These are phyloP conservation scores for Eupithecia insigniata DNA, from an alignment of 2,888 invertebrate genomes.

Conservation along the genomic window DNA sequence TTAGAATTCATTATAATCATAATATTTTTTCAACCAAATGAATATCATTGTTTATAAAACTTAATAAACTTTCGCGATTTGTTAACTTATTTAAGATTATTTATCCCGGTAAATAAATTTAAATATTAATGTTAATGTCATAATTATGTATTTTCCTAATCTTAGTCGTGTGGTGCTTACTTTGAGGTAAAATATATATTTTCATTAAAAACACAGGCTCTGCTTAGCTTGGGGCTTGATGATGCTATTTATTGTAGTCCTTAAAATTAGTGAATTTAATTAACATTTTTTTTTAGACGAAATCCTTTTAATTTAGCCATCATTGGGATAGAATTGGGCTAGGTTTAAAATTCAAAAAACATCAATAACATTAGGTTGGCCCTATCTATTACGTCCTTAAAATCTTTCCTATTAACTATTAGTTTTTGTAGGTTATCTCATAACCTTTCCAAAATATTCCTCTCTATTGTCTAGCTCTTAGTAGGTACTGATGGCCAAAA, in stretches of 20 bases:
- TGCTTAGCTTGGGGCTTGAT: too few relatives aligned
- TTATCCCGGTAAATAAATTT: too few relatives aligned
- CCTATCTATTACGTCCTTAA: constrained; percentile 45
- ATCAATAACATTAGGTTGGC: constrained; percentile 25
- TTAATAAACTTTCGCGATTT: too few relatives aligned
- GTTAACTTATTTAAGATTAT: too few relatives aligned
- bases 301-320: not conserved
- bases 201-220: too few relatives aligned
- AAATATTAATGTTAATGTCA: too few relatives aligned
- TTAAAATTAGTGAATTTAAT: not conserved
- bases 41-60: not conserved
- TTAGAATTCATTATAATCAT: not conserved
- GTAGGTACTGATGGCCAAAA: constrained; percentile 43
- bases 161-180: constrained; percentile 51
- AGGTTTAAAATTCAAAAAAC: not conserved
- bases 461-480: constrained; percentile 34
- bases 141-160: constrained; percentile 33
- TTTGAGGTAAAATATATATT: not conserved
- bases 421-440: not conserved
- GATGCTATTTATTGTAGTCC: not conserved
- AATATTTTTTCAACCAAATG: not conserved
- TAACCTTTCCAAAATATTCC: constrained; percentile 7
- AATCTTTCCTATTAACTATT: constrained; percentile 4
- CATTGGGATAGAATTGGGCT: not conserved
- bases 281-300: not conserved